Conservation (phyloP, 2,888 invertebrate species). For the Hofmannophila pseudospretella region DNA sequence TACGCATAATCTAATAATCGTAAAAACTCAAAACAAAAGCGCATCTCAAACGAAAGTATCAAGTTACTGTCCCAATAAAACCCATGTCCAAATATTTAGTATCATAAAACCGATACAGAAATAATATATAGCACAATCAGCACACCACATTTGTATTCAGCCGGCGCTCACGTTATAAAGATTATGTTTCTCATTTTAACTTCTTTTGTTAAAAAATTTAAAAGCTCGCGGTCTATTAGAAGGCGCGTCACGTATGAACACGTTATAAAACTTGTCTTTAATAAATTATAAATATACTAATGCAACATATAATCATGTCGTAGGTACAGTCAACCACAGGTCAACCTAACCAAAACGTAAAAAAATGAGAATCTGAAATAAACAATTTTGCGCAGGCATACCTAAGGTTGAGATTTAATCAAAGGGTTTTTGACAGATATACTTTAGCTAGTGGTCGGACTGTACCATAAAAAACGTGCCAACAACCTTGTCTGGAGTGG, state of each 20-base stretch:
- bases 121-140: conserved; percentile 73
- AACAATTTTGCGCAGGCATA: too few relatives aligned
- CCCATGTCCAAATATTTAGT: conserved; percentile 74
- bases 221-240: conserved; percentile 56
- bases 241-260: conserved; percentile 63
- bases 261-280: conserved; percentile 58
- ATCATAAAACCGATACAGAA: conserved; percentile 71
- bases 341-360: too few relatives aligned
- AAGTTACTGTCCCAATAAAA: conserved; percentile 68
- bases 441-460: background rate
- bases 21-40: conserved; percentile 63
- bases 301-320: background rate
- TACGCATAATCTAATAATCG: conserved; percentile 65
- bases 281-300: conserved; percentile 47
- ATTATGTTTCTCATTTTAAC: conserved; percentile 64
- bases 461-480: conserved; percentile 27
- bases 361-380: too few relatives aligned
- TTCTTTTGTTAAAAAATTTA: conserved; percentile 66
- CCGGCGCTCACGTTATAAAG: conserved; percentile 57
- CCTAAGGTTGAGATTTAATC: too few relatives aligned
- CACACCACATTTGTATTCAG: conserved; percentile 65
- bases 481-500: conserved; percentile 25
- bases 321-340: too few relatives aligned
- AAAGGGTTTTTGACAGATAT: too few relatives aligned
- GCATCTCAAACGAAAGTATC: conserved; percentile 63